Base-by-base conservation (phyloP, 1,140 invertebrate genomes). In the Bombus cullumanus region DNA sequence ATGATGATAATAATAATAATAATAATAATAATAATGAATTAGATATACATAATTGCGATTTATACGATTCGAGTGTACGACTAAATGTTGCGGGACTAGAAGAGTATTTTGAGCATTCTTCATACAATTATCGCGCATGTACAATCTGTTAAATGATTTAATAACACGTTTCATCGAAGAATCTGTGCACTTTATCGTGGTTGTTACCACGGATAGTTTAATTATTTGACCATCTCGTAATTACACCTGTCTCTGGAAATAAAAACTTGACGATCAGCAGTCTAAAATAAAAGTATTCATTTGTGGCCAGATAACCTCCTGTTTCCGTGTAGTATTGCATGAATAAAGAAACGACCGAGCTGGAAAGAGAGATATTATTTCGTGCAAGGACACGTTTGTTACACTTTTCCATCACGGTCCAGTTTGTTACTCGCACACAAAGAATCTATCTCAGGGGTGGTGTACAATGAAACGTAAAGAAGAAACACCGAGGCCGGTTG, bases 381-480 rank as follows among this genome's bases (percentile, higher is more conserved):
- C 71, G 62, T 39, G 71, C 22, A 69, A 78, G 81, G 47, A 69
- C 74, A 83, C 28, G 64, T 78, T 57, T 53, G 74, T 83, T 83
- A 83, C 43, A 76, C 9, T 83, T 77, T 83, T 83, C 59, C 81
- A 47, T 64, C 53, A 3, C 22, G 69, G 18, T 81, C 53, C 47
- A 71, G 39, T 76, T 64, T 53, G 57, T 31, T 31, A 12, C 22
- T 6, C 31, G 53, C 37, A 15, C 41, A 80, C 39, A 85, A 80
- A 80, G 47, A 76, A 25, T 10, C 43, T 22, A 37, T 34, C 31
- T 39, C 34, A 28, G 47, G 39, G 39, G 39, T 62, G 28, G 39
- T n/a, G 59, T 41, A 53, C 31, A 53, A 77, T 39, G 72, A 68
- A 83, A 83, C 39, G 37, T 75, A 79, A 43, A 34, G 68, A 68